A percentile compares a stretch with the other conserved stretches of the same genome.
These are phyloP conservation scores for Hexactinellida sp. DNA, from an alignment of 37 sponge, comb jelly and placozoan species.

Conservation along the genomic window DNA sequence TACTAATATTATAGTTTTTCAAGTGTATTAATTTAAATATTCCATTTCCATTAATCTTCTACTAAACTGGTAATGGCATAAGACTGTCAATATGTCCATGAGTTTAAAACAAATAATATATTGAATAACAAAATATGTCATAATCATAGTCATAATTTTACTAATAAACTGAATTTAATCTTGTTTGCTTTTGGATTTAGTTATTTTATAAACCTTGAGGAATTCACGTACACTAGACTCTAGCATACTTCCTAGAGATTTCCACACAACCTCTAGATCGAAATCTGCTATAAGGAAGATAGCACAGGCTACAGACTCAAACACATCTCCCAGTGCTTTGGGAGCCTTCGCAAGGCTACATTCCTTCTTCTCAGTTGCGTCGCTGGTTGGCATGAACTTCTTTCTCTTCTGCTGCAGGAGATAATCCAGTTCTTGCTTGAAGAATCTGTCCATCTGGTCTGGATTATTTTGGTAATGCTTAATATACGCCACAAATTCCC, in stretches of 20 bases:
- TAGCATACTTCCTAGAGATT: constrained; percentile 23
- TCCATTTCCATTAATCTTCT: too few relatives aligned
- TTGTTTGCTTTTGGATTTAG: too few relatives aligned
- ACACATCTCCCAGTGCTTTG: constrained; percentile 79
- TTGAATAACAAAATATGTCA: too few relatives aligned
- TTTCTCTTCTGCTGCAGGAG: neutral
- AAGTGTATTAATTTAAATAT: too few relatives aligned
- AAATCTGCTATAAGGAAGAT: constrained; percentile 79
- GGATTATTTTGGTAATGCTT: neutral
- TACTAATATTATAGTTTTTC: too few relatives aligned
- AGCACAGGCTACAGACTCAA: constrained; percentile 86
- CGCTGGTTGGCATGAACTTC: neutral
- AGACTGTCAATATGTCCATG: too few relatives aligned
- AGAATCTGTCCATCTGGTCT: neutral
- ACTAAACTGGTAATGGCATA: too few relatives aligned
- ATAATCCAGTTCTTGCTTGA: neutral
- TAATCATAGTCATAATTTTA: too few relatives aligned
- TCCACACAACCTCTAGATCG: constrained; percentile 58
- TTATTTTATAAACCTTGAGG: neutral
- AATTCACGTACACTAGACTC: neutral
- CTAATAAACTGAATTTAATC: too few relatives aligned
- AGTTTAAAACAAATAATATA: too few relatives aligned
- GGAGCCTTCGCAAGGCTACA: constrained; percentile 55
- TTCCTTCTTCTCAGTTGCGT: constrained; percentile 26
- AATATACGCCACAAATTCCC: neutral